Percentiles rank a stretch among this genome's conserved stretches.
Conservation (phyloP, 2,113 vertebrate species). For the Prunella himalayana region DNA sequence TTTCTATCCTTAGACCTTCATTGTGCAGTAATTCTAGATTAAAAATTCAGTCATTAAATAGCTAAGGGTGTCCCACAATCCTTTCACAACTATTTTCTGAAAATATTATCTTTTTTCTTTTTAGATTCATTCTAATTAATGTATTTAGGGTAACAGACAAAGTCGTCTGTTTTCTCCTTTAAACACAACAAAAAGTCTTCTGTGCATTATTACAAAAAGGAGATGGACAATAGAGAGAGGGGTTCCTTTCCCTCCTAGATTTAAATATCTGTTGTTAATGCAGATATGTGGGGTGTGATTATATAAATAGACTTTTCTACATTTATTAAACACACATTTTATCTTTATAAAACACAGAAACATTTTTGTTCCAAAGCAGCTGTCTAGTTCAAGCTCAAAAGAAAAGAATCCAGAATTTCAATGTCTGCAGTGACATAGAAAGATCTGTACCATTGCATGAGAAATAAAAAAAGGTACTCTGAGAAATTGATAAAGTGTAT, state of each 20-base stretch:
- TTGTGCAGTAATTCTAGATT: not conserved
- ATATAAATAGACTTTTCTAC: not conserved
- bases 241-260: not conserved
- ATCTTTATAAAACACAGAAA: not conserved
- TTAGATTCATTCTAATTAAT: not conserved
- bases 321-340: not conserved
- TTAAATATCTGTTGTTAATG: not conserved
- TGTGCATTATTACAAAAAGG: not conserved
- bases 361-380: not conserved
- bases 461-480: not conserved
- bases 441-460: not conserved
- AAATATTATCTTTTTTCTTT: not conserved
- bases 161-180: not conserved
- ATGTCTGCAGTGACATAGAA: not conserved
- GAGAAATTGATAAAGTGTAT: not conserved
- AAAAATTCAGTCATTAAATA: not conserved
- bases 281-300: not conserved
- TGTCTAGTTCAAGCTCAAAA: not conserved
- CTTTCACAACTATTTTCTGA: not conserved
- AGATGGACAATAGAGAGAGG: accelerated
- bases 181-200: not conserved
- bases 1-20: not conserved
- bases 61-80: not conserved
- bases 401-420: not conserved
- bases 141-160: not conserved